Evolutionary conservation across 2,888 invertebrate genomes (phyloP).

Genomic region (Sturmia bella): DNA sequence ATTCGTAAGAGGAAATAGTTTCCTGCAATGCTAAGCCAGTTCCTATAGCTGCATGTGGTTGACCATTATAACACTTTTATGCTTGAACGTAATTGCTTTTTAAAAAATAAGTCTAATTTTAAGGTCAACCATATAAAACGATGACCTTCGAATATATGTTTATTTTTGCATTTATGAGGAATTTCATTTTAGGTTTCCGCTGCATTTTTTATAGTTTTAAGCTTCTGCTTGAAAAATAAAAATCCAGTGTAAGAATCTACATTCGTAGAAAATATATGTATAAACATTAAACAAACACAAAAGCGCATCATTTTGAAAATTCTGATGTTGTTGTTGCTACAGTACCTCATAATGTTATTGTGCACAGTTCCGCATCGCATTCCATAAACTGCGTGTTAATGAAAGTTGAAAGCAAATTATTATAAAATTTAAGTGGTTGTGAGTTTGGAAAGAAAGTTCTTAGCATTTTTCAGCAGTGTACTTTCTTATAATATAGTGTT

Average conservation of each 20-base stretch:
- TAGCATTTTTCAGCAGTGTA: slow-evolving; percentile 20
- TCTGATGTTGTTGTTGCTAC: neutral
- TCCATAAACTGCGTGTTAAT: slow-evolving; percentile 36
- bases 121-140: too few relatives aligned
- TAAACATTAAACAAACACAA: slow-evolving; percentile 9
- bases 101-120: neutral
- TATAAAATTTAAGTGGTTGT: slow-evolving; percentile 51
- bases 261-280: neutral
- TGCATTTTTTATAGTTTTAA: too few relatives aligned
- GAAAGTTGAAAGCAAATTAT: slow-evolving; percentile 53
- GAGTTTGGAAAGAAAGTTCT: slow-evolving; percentile 52
- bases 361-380: neutral
- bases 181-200: too few relatives aligned
- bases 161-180: too few relatives aligned
- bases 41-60: too few relatives aligned
- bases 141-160: too few relatives aligned
- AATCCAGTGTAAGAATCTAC: too few relatives aligned
- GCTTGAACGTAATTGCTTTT: neutral
- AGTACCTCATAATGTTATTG: slow-evolving; percentile 28
- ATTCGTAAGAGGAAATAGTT: too few relatives aligned
- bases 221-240: neutral
- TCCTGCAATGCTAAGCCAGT: too few relatives aligned
- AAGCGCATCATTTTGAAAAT: slow-evolving; percentile 46
- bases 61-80: too few relatives aligned
- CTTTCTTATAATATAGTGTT: too few relatives aligned